phyloP scores from a whole-genome alignment of 2,888 invertebrate genomes.

The Acanthococcus lagerstroemiae region DNA sequence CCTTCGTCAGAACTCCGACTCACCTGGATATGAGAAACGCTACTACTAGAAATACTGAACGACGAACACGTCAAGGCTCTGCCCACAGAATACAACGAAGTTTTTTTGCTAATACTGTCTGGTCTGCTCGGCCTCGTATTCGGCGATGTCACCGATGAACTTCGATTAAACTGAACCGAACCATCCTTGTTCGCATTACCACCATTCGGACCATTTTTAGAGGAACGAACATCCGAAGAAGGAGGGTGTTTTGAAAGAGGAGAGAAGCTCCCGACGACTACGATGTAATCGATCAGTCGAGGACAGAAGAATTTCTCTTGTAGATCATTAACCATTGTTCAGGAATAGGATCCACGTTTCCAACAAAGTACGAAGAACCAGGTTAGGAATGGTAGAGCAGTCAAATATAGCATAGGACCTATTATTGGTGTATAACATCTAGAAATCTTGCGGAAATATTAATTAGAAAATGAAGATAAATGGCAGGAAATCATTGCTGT shows the following conservation, averaged over 20 bases:
- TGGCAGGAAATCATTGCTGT: conserved; percentile 24
- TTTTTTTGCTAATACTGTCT: neutral
- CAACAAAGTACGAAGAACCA: neutral
- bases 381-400: neutral
- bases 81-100: conserved; percentile 19
- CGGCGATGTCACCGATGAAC: conserved; percentile 10
- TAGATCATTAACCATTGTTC: conserved; percentile 43
- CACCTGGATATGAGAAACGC: conserved; percentile 22
- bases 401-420: neutral
- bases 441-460: neutral
- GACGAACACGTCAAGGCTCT: conserved; percentile 24
- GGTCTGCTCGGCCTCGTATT: conserved; percentile 1
- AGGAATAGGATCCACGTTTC: neutral
- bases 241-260: conserved; percentile 32
- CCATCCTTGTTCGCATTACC: neutral
- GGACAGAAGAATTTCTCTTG: conserved; percentile 76
- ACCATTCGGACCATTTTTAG: neutral
- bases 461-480: neutral
- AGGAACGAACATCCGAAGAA: neutral
- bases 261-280: conserved; percentile 80
- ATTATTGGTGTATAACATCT: conserved; percentile 4
- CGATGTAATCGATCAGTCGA: conserved; percentile 87
- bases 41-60: conserved; percentile 14
- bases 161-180: neutral
- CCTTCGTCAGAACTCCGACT: neutral